Conservation (phyloP, 2,888 invertebrate genomes). For the Gymnoscelis rufifasciata region DNA sequence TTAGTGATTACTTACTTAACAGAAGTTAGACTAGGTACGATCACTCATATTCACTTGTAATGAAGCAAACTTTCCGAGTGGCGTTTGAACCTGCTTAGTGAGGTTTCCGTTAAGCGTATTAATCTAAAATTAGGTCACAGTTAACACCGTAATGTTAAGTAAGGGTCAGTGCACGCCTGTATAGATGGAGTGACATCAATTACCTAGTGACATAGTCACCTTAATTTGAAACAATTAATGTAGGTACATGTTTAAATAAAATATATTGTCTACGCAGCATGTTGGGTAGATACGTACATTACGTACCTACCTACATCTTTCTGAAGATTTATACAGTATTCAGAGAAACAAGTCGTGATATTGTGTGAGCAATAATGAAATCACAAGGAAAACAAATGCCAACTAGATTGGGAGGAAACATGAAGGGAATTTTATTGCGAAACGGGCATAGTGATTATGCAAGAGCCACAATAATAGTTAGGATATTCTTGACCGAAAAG, state of each 20-base stretch:
- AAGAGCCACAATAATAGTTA: slow-evolving; percentile 57
- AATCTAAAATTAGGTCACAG: slow-evolving; percentile 77
- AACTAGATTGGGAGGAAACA: slow-evolving; percentile 24
- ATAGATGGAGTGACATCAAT: slow-evolving; percentile 24
- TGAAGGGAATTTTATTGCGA: slow-evolving; percentile 18
- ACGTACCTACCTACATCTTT: neutral
- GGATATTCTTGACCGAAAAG: slow-evolving; percentile 65
- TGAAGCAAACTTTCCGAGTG: slow-evolving; percentile 53
- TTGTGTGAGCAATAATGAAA: neutral
- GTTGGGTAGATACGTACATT: too few relatives aligned
- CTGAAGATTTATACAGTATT: neutral
- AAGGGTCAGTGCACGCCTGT: slow-evolving; percentile 61
- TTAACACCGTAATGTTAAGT: slow-evolving; percentile 66
- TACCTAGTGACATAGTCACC: slow-evolving; percentile 21
- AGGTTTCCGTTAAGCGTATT: slow-evolving; percentile 78
- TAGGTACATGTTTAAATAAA: too few relatives aligned
- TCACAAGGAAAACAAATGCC: slow-evolving; percentile 22
- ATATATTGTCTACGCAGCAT: too few relatives aligned
- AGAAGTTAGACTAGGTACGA: slow-evolving; percentile 52
- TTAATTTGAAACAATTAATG: slow-evolving; percentile 17
- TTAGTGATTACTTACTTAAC: slow-evolving; percentile 34
- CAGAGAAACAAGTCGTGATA: neutral
- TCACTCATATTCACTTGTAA: slow-evolving; percentile 35
- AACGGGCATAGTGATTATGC: slow-evolving; percentile 48
- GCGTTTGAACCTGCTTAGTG: slow-evolving; percentile 74